phyloP scores from a whole-genome alignment of 2,797 vertebrate genomes.

The Notoglanidium macrostoma region DNA sequence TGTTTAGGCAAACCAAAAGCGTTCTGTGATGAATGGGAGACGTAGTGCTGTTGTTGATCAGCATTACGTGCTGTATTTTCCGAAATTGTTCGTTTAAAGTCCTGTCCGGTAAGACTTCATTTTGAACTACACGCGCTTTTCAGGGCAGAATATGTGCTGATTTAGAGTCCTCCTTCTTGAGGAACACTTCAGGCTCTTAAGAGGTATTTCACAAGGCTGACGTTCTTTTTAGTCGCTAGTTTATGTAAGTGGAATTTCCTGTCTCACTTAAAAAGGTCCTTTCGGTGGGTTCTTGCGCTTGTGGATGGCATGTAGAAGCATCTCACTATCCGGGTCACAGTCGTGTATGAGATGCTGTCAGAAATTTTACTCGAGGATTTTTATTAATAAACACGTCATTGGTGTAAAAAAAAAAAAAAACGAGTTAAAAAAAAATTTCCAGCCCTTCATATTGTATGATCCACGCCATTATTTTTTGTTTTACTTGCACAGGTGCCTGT shows the following conservation, averaged over 20 bases:
- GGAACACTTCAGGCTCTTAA: neutral
- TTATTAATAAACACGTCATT: neutral
- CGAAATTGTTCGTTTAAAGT: neutral
- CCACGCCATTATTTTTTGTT: neutral
- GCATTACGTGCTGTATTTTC: neutral
- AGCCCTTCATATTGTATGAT: too few species aligned
- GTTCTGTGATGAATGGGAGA: neutral
- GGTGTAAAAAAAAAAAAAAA: neutral
- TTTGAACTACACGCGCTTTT: neutral
- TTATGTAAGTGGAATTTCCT: neutral
- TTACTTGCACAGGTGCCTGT: neutral
- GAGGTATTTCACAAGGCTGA: slow-evolving; percentile 1
- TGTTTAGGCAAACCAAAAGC: neutral
- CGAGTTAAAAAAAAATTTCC: neutral
- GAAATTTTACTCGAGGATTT: neutral
- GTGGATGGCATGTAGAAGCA: neutral
- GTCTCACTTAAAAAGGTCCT: neutral
- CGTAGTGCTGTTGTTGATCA: slow-evolving; percentile 6
- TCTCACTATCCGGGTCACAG: neutral
- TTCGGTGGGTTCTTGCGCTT: neutral
- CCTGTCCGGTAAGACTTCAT: neutral
- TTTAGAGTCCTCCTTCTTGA: neutral
- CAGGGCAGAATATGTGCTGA: neutral
- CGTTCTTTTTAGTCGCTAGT: neutral
- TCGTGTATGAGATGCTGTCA: neutral